These are phyloP conservation scores for Tenualosa thibaudeaui DNA, from an alignment of 2,797 vertebrate species.

Conservation along the genomic window DNA sequence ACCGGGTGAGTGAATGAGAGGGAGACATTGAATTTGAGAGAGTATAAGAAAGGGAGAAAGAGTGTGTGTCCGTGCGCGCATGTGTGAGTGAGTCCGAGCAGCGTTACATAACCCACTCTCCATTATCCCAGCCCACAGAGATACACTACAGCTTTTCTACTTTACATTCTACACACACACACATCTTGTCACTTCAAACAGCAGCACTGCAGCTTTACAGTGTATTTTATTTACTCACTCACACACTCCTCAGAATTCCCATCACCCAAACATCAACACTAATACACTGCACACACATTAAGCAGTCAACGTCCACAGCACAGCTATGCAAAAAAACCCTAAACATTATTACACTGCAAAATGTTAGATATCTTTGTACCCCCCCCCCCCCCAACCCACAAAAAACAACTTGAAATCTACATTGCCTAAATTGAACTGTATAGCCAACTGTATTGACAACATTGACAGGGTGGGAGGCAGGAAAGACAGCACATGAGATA, in stretches of 20 bases:
- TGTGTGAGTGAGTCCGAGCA: not conserved
- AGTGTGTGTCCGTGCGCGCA: not conserved
- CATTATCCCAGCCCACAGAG: conserved; percentile 2
- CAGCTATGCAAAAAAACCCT: not conserved
- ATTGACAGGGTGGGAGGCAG: not conserved
- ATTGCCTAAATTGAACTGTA: not conserved
- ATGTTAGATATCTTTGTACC: not conserved
- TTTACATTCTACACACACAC: conserved; percentile 1
- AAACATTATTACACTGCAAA: not conserved
- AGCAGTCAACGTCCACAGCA: not conserved
- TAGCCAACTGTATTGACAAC: no score
- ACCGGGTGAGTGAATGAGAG: not conserved
- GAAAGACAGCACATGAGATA: not conserved
- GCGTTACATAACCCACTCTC: conserved; percentile 7
- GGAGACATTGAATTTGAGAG: not conserved
- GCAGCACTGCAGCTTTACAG: not conserved
- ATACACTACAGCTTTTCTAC: conserved; percentile 4
- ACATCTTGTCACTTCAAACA: not conserved
- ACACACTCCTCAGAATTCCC: not conserved
- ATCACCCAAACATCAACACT: not conserved
- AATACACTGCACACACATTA: not conserved
- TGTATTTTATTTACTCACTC: not conserved
- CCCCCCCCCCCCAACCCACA: no score
- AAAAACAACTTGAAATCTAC: not conserved
- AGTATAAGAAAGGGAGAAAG: not conserved